Evolutionary conservation across 2,888 invertebrate genomes (phyloP).

Genomic region (Rosalia funebris): DNA sequence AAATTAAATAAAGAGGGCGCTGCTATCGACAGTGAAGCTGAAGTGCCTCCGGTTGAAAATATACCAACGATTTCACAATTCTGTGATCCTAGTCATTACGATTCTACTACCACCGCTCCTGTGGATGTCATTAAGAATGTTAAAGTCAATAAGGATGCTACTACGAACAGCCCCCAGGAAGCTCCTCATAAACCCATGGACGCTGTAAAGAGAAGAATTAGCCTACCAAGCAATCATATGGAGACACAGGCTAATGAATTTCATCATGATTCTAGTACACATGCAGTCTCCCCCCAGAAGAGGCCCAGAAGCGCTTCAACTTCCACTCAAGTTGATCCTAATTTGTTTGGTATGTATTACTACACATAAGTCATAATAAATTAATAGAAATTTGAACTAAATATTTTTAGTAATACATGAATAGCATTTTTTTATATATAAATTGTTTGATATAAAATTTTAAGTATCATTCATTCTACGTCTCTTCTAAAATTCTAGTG

Average conservation of each 20-base stretch:
- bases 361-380: background rate
- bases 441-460: too few relatives aligned
- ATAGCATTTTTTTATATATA: too few relatives aligned
- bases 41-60: constrained; percentile 65
- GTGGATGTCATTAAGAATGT: constrained; percentile 46
- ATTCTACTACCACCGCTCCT: constrained; percentile 45
- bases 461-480: too few relatives aligned
- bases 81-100: constrained; percentile 74
- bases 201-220: constrained; percentile 66
- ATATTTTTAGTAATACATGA: too few relatives aligned
- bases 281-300: constrained; percentile 71
- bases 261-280: constrained; percentile 61
- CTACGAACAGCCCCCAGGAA: constrained; percentile 34
- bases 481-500: too few relatives aligned
- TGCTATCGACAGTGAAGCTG: constrained; percentile 46
- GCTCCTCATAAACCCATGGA: constrained; percentile 39
- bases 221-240: constrained; percentile 66
- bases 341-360: constrained; percentile 82
- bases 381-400: background rate
- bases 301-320: constrained; percentile 83
- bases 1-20: constrained; percentile 44
- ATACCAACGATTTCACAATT: constrained; percentile 79
- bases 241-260: constrained; percentile 54
- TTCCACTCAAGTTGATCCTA: constrained; percentile 85
- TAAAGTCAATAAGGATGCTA: constrained; percentile 36